These are phyloP conservation scores for Melitaea cinxia DNA, from an alignment of 1,140 invertebrate genomes.

Conservation along the genomic window DNA sequence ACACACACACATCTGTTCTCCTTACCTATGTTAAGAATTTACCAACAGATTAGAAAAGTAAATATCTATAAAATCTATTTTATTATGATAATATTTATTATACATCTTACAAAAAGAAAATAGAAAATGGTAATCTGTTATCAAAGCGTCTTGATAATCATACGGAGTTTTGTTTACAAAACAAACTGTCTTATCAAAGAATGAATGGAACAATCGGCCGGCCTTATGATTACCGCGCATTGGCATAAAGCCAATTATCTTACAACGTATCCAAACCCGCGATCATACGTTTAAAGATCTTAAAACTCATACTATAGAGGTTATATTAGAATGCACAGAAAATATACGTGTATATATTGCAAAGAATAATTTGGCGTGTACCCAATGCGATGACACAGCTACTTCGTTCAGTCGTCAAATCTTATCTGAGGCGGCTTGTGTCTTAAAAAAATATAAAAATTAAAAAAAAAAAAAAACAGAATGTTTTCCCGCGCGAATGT, in stretches of 20 bases:
- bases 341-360: constrained; percentile 17
- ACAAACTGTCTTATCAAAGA: constrained; percentile 35
- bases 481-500: constrained; percentile 62
- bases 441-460: constrained; percentile 40
- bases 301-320: neutral
- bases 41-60: no score
- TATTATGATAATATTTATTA: no score
- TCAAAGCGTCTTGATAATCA: constrained; percentile 21
- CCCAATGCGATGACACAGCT: constrained; percentile 56
- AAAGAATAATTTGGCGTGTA: constrained; percentile 48
- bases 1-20: no score
- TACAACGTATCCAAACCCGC: neutral
- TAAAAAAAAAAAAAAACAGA: constrained; percentile 47
- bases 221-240: constrained; percentile 23
- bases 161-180: constrained; percentile 37
- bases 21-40: no score
- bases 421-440: constrained; percentile 42
- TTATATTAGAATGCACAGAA: neutral
- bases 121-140: constrained; percentile 17
- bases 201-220: constrained; percentile 26
- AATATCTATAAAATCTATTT: no score
- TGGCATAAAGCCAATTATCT: constrained; percentile 24
- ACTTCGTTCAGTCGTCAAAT: constrained; percentile 56
- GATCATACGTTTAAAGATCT: constrained; percentile 9
- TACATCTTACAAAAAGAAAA: neutral